Base-by-base conservation (phyloP, 1,140 invertebrate species). In the Plectus sambesii region DNA sequence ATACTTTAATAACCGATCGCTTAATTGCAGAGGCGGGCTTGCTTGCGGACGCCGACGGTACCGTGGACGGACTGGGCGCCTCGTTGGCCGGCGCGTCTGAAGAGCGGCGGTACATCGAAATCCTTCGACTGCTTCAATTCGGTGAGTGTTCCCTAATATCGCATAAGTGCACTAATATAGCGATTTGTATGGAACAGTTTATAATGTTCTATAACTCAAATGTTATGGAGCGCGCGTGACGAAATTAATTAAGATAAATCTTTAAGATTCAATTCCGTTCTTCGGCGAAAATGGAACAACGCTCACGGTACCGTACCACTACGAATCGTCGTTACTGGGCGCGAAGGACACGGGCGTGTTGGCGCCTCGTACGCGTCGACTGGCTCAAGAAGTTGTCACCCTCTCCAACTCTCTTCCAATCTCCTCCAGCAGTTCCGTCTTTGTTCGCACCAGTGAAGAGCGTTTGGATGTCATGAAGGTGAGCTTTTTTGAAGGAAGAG, bases 381-480 rank as follows among this genome's bases (percentile, higher is more conserved):
- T 94, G 15, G 88, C 88, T 23, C 88, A 93, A 72, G 89, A 94
- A 73, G 82, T 86, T 47, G 86, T 89, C 20, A 92, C 87, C 8
- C 75, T 94, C 3, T 86, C 85, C 37, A 89, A 85, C 41, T 85
- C 84, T 47, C 74, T 94, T 53, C 88, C 89, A 44, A 77, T 94
- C 15, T 89, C 87, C 12, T 86, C 82, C 61, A 88, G 85, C 68
- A 89, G 85, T 64, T 86, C 84, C 55, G 87, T 94, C 30, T 94
- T 93, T 77, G 87, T 93, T 44, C 77, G 88, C 54, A 88, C 86
- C 73, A 87, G 92, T 74, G 82, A 85, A 44, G 87, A 92, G 69
- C 77, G 88, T 56, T 75, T 93, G 38, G 87, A 93, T 71, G 79
- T 93, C 48, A 92, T 93, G 86, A 93, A 92, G 78, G 84, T 85